A percentile compares a stretch with the other conserved stretches of the same genome.
phyloP scores from a whole-genome alignment of 1,140 invertebrate genomes.

The Euura lappo region DNA sequence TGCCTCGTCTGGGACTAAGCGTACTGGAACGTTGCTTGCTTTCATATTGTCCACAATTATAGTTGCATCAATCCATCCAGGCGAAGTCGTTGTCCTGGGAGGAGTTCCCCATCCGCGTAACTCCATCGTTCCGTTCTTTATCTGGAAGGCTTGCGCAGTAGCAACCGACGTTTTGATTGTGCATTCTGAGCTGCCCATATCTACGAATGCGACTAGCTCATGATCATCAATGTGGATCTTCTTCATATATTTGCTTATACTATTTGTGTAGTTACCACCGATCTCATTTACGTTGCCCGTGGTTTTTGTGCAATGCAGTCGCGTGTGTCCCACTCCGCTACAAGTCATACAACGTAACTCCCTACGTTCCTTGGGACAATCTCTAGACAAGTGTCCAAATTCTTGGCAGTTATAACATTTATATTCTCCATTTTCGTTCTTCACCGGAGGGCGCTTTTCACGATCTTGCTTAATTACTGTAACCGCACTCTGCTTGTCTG shows the following conservation, averaged over 20 bases:
- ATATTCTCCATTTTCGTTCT: conserved; percentile 13
- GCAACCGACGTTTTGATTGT: conserved; percentile 24
- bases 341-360: conserved; percentile 14
- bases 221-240: not conserved
- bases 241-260: conserved; percentile 15
- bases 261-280: not conserved
- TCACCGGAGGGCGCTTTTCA: conserved; percentile 10
- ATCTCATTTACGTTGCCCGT: conserved; percentile 11
- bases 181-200: conserved; percentile 21
- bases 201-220: conserved; percentile 16
- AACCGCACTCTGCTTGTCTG: conserved; percentile 5
- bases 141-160: conserved; percentile 11
- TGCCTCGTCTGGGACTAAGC: conserved; percentile 14
- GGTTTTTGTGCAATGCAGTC: conserved; percentile 12
- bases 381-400: conserved; percentile 17
- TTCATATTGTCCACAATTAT: conserved; percentile 9
- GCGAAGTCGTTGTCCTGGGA: not conserved
- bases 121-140: conserved; percentile 11
- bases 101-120: conserved; percentile 8
- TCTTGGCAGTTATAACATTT: conserved; percentile 17
- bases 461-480: not conserved
- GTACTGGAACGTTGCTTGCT: not conserved
- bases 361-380: conserved; percentile 12
- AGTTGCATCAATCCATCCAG: conserved; percentile 14
- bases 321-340: conserved; percentile 11